phyloP scores from a whole-genome alignment of 2,888 invertebrate genomes.

The Acleris emargana region DNA sequence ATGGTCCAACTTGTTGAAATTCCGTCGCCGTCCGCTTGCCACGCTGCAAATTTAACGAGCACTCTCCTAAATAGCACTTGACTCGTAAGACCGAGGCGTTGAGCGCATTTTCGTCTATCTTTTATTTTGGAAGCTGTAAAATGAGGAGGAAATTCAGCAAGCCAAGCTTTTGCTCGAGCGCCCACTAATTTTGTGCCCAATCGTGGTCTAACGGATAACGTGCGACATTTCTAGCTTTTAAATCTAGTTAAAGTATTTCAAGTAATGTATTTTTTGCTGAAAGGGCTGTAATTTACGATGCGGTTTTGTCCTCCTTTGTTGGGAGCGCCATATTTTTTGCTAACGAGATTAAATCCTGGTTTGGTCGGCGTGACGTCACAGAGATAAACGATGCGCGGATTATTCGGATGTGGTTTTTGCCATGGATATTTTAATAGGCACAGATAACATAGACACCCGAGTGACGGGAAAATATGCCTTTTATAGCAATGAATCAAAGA shows the following conservation, averaged over 20 bases:
- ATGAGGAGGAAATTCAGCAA: conserved; percentile 74
- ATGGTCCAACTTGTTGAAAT: conserved; percentile 81
- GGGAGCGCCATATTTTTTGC: conserved; percentile 16
- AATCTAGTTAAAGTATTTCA: conserved; percentile 45
- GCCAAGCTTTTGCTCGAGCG: conserved; percentile 74
- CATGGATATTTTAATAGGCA: not conserved
- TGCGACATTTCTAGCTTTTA: conserved; percentile 58
- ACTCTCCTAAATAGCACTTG: conserved; percentile 46
- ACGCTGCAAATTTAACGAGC: conserved; percentile 65
- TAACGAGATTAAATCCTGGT: conserved; percentile 10
- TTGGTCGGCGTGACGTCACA: not conserved
- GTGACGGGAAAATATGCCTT: not conserved
- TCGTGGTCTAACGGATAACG: conserved; percentile 70
- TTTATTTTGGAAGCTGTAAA: conserved; percentile 42
- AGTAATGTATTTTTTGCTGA: conserved; percentile 40
- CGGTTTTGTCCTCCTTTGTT: conserved; percentile 17
- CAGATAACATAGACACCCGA: not conserved
- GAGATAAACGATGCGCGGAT: conserved; percentile 11
- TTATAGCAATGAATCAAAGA: too few relatives aligned
- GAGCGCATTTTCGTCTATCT: conserved; percentile 55
- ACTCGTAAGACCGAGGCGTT: conserved; percentile 54
- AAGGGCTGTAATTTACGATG: conserved; percentile 31
- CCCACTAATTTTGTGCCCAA: conserved; percentile 76
- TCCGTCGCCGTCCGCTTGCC: conserved; percentile 73
- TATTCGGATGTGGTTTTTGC: conserved; percentile 1